Evolutionary conservation across 2,113 vertebrate species (phyloP).

Genomic region (Varanus komodoensis): DNA sequence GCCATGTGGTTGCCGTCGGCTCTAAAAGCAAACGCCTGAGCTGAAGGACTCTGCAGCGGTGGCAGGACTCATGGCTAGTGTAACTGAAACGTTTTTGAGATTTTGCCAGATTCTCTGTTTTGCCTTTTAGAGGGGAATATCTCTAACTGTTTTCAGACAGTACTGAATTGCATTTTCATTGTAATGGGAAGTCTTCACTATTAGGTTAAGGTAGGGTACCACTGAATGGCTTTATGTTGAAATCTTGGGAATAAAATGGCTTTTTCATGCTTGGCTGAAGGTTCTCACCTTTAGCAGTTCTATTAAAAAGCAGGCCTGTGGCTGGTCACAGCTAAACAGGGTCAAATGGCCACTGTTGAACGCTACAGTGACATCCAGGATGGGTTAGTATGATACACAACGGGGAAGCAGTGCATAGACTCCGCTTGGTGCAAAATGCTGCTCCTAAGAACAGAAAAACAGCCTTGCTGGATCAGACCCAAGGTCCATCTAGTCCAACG

Average conservation of each 20-base stretch:
- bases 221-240: too few relatives aligned
- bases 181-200: not conserved
- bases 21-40: constrained; percentile 79
- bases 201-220: not conserved
- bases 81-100: not conserved
- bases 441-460: not conserved
- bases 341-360: not conserved
- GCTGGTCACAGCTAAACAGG: not conserved
- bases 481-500: too few relatives aligned
- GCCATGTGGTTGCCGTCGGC: constrained; percentile 87
- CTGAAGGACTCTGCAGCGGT: constrained; percentile 37
- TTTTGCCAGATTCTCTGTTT: not conserved
- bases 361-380: not conserved
- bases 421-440: not conserved
- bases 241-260: too few relatives aligned
- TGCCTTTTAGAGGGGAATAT: not conserved
- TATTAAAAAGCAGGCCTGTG: not conserved
- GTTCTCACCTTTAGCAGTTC: not conserved
- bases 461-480: too few relatives aligned
- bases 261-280: not conserved
- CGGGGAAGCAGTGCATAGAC: too few relatives aligned
- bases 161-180: not conserved
- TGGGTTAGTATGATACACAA: not conserved
- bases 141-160: not conserved
- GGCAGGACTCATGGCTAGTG: not conserved